phyloP scores from a whole-genome alignment of 2,888 invertebrate genomes.

The Catotricha subobsoleta region DNA sequence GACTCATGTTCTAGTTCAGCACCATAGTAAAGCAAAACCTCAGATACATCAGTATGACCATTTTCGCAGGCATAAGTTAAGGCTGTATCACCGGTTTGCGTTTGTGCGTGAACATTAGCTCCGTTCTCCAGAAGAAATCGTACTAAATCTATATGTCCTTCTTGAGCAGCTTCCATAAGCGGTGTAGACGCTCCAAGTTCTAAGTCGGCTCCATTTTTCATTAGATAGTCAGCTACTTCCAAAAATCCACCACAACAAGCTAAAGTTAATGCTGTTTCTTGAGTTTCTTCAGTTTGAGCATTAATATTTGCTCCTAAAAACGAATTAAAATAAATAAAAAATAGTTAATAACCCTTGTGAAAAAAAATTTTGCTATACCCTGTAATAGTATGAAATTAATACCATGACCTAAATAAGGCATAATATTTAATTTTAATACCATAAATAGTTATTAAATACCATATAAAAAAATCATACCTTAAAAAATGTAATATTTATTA shows the following conservation, averaged over 20 bases:
- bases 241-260: constrained; percentile 91
- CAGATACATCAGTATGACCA: constrained; percentile 94
- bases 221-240: constrained; percentile 87
- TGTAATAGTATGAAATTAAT: no score
- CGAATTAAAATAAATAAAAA: no score
- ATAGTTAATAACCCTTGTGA: no score
- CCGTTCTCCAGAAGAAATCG: constrained; percentile 60
- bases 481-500: no score
- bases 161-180: constrained; percentile 96
- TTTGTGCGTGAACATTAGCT: constrained; percentile 85
- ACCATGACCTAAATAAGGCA: no score
- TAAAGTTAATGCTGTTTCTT: constrained; percentile 86
- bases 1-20: constrained; percentile 91
- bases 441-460: no score
- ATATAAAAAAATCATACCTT: no score
- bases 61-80: constrained; percentile 97
- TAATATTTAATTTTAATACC: no score
- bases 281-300: constrained; percentile 96
- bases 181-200: constrained; percentile 93
- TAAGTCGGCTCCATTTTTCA: constrained; percentile 86
- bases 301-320: constrained; percentile 73
- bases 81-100: constrained; percentile 89
- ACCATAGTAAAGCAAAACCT: constrained; percentile 73
- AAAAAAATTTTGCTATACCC: no score
- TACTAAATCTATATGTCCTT: constrained; percentile 84